Base-by-base conservation (phyloP, 2,888 invertebrate genomes). In the Leptarthrus brevirostris region DNA sequence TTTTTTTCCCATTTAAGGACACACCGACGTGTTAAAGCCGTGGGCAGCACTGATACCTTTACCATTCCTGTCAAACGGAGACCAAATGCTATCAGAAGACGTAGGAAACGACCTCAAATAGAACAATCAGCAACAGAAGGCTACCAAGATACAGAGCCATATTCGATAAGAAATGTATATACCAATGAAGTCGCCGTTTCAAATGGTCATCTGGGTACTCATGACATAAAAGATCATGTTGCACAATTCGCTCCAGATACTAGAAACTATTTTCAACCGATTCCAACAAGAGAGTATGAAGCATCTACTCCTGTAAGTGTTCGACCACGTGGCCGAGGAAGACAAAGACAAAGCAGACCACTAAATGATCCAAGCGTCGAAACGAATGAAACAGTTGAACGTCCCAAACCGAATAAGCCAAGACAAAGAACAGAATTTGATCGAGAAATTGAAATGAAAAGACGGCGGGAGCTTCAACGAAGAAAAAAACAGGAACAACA, bases 1-100 rank as follows among this genome's bases (percentile, higher is more conserved):
- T 20, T 10, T 12, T 26, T 54, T 54, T 54, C 26, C 14, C 2
- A 24, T 58, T 58, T 12, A 58, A 44, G 44, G 54, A 69, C 69
- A 30, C 69, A 52, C 34, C 69, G 66, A 24, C 66, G 69, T n/a
- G 69, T 69, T 4, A 69, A 69, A 44, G 34, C 69, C 16, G 69
- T 69, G 8, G 69, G 34, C 10, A 69, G 34, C 18, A 20, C 26
- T 12, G 69, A 69, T 12, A 30, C 52, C 3, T 69, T 69, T 47
- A 52, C 30, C 30, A 52, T 69, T 16, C 69, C 69, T 30, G 24
- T 44, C 20, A 52, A 22, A 10, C 69, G 34, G 6, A 24, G 52
- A 52, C 12, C 16, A 30, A 44, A 26, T 18, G 4, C 22, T 5
- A 16, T 30, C 12, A 34, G 72, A 72, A 56, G 72, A 58, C 72